Evolutionary conservation across 2,888 invertebrate species (phyloP), one percentile per base, ranked within the genome.

Genomic region (Andrena trimmerana): DNA sequence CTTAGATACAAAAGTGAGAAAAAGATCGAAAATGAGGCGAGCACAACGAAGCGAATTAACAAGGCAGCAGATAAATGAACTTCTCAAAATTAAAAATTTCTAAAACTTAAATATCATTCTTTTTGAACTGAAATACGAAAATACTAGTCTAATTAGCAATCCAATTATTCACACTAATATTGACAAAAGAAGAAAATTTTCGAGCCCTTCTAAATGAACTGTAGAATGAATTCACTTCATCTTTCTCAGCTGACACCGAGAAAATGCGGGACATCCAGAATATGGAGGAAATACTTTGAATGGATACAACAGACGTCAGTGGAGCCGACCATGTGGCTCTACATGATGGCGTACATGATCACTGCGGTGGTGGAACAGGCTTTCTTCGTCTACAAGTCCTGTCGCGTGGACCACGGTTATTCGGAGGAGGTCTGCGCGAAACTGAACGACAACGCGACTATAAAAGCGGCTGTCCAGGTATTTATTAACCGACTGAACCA

Each of bases 301-400:
- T 92, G 91, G 89, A 57, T 92, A n/a, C 87, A 78, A 60, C 91
- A 95, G 36, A 95, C 97, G 72, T 96, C 98, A 0, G 97, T 98
- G 29, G 98, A 98, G 91, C 98, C 98, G 0, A 96, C 97, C 0
- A 96, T 98, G 96, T 97, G 98, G 92, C 94, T 98, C 1, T 98
- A 98, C 92, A 98, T 98, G 97, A 96, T 98, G 95, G 97, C 98
- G 0, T 97, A 96, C 90, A 97, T 97, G 97, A 95, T 96, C 69
- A 98, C 97, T 2, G 96, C 96, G 78, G 97, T 98, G 0, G 95
- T 97, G 48, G 97, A 98, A 90, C 97, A 97, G 92, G 96, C 97
- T 36, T 97, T 97, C 90, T 97, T 97, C 91, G 95, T 97, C 1
- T 95, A 97, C 90, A 97, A 97, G 94, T 96, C 97, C 0, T 98